phyloP scores from a whole-genome alignment of 2,888 invertebrate species.

The Acronicta aceris region DNA sequence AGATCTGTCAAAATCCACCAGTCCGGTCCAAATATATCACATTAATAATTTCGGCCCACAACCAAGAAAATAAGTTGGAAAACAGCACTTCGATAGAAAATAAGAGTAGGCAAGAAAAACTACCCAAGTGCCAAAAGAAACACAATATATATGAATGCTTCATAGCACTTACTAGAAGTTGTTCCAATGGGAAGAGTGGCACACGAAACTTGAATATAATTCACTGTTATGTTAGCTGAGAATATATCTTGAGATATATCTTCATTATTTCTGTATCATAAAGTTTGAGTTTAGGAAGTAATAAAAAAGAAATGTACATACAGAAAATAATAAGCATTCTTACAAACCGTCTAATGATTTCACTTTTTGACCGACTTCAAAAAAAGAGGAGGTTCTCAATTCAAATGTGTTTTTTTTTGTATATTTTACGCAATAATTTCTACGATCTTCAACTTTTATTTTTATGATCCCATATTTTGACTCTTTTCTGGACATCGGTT shows the following conservation, averaged over 20 bases:
- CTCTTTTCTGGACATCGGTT: no score
- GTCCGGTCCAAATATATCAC: conserved; percentile 24
- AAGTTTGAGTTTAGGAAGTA: no score
- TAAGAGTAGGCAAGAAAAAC: conserved; percentile 34
- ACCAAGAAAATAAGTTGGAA: conserved; percentile 22
- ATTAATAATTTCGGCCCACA: conserved; percentile 33
- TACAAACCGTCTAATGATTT: no score
- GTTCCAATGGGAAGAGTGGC: conserved; percentile 14
- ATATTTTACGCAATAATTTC: no score
- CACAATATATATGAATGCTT: conserved; percentile 46
- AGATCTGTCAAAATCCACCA: no score
- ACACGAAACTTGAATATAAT: conserved; percentile 34
- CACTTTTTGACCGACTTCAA: no score
- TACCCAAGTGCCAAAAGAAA: conserved; percentile 34
- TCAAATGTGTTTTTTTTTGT: no score
- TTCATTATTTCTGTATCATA: conserved; percentile 24
- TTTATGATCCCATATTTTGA: no score
- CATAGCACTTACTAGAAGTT: conserved; percentile 39
- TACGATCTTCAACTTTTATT: no score
- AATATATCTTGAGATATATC: conserved; percentile 14
- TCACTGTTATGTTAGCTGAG: conserved; percentile 41
- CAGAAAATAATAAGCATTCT: no score
- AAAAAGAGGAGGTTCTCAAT: no score
- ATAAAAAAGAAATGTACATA: no score
- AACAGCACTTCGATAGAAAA: conserved; percentile 31